These are phyloP conservation scores for Malurus melanocephalus DNA, from an alignment of 2,113 vertebrate genomes.

Conservation along the genomic window DNA sequence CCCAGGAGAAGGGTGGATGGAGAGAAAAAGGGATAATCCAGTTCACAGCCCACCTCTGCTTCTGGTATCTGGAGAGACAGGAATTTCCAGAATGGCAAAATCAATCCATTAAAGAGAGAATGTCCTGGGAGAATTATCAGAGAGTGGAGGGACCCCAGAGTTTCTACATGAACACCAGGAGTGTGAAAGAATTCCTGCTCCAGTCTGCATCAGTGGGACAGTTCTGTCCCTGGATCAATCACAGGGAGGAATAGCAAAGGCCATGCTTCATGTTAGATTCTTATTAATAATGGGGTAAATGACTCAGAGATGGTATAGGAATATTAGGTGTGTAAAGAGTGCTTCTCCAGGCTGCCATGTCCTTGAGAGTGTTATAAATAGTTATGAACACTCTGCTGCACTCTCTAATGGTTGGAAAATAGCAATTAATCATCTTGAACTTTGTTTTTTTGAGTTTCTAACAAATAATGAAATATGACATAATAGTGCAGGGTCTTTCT, in stretches of 20 bases:
- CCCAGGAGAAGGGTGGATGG: not conserved
- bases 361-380: constrained; percentile 39
- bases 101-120: not conserved
- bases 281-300: not conserved
- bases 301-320: constrained; percentile 9
- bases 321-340: not conserved
- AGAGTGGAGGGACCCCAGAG: not conserved
- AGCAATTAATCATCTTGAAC: not conserved
- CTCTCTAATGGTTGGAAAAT: constrained; percentile 23
- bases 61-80: not conserved
- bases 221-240: not conserved
- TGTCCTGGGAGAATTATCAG: not conserved
- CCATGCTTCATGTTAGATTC: not conserved
- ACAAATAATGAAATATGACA: not conserved
- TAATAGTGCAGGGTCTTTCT: not conserved
- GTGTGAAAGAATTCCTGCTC: not conserved
- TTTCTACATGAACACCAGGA: not conserved
- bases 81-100: not conserved
- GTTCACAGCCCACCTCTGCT: not conserved
- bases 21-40: not conserved
- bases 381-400: not conserved
- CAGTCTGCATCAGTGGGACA: not conserved
- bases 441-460: not conserved
- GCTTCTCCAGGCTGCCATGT: constrained; percentile 8
- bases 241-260: not conserved